A percentile compares a stretch with the other conserved stretches of the same genome.
Conservation (phyloP, 2,888 invertebrate genomes). For the Calameuta filiformis region DNA sequence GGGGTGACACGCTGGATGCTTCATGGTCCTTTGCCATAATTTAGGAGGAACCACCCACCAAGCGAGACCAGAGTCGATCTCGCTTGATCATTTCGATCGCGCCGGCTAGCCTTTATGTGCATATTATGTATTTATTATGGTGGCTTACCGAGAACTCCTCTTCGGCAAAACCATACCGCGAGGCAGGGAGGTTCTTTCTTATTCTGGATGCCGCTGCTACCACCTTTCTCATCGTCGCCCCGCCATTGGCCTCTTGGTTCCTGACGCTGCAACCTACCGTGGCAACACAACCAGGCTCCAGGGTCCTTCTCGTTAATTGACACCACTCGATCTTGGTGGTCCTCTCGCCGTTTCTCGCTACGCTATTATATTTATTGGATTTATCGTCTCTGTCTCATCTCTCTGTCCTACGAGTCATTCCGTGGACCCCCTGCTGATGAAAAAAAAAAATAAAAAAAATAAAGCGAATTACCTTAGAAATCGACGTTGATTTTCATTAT, state of each 20-base stretch:
- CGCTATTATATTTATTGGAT: not conserved
- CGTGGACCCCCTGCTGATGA: not conserved
- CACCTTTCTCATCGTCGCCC: constrained; percentile 14
- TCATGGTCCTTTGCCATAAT: constrained; percentile 5
- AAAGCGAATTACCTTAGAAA: not conserved
- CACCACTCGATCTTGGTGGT: constrained; percentile 65
- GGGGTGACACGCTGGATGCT: not conserved
- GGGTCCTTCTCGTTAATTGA: constrained; percentile 58
- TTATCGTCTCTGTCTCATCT: not conserved
- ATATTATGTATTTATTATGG: constrained; percentile 66
- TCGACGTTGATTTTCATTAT: not conserved
- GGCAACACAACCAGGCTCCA: constrained; percentile 1
- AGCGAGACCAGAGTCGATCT: constrained; percentile 41
- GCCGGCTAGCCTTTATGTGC: constrained; percentile 63
- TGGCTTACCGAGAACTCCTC: constrained; percentile 57
- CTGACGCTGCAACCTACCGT: constrained; percentile 10
- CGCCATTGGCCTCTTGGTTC: not conserved
- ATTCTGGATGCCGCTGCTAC: constrained; percentile 21
- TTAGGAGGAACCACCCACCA: constrained; percentile 47
- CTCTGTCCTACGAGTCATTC: not conserved
- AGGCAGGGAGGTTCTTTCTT: constrained; percentile 37
- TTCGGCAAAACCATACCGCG: constrained; percentile 61
- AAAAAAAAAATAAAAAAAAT: not conserved
- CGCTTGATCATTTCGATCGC: constrained; percentile 63
- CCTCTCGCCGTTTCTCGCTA: constrained; percentile 37